Evolutionary conservation across 2,797 vertebrate species (phyloP).

Genomic region (Lacerta bilineata): DNA sequence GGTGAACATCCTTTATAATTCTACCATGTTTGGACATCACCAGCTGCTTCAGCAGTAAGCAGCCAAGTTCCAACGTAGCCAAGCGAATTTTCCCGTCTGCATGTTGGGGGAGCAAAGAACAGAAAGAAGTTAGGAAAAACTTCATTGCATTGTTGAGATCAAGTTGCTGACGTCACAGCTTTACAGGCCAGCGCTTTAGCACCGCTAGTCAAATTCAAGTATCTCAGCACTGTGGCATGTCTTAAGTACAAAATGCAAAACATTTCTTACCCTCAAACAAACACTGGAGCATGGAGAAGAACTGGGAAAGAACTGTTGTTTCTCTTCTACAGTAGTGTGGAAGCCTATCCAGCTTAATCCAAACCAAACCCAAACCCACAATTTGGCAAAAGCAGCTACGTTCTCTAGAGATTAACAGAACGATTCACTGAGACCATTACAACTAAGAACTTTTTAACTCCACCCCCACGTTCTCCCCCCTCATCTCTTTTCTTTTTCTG

Average conservation of each 20-base stretch:
- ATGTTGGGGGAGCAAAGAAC: background rate
- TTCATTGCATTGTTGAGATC: rapidly evolving
- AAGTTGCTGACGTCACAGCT: background rate
- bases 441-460: background rate
- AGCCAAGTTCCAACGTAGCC: slow-evolving; percentile 94
- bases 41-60: slow-evolving; percentile 93
- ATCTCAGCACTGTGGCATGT: background rate
- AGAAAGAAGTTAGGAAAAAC: background rate
- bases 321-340: no score
- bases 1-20: slow-evolving; percentile 94
- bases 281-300: background rate
- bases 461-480: no score
- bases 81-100: slow-evolving; percentile 93
- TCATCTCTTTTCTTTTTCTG: no score
- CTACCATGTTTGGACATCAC: slow-evolving; percentile 87
- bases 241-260: background rate
- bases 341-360: background rate
- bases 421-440: background rate
- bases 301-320: background rate
- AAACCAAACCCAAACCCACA: background rate
- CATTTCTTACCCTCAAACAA: background rate
- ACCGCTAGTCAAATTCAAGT: background rate
- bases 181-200: background rate
- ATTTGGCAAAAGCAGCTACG: background rate
- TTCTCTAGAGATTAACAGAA: background rate